phyloP scores from a whole-genome alignment of 2,888 invertebrate genomes.

The Abrostola triplasia region DNA sequence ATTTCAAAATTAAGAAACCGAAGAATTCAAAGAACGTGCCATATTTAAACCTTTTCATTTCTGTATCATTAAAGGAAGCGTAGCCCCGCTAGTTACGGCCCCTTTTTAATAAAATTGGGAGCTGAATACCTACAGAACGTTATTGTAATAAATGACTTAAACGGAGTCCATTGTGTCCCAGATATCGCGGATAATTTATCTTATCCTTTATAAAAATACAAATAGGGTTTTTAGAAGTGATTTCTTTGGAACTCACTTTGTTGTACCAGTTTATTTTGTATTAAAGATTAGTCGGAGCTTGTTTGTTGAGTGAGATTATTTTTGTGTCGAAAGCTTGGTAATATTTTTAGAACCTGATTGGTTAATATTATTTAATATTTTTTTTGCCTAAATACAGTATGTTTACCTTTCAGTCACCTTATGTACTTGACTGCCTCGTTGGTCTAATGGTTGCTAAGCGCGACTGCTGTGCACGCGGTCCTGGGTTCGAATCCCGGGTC shows the following conservation, averaged over 20 bases:
- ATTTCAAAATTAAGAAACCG: conserved; percentile 46
- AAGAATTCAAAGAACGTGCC: conserved; percentile 30
- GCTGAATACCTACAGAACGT: conserved; percentile 45
- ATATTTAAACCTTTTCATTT: conserved; percentile 49
- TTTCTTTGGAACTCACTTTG: conserved; percentile 36
- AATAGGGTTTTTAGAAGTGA: conserved; percentile 39
- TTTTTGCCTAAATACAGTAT: too few species aligned
- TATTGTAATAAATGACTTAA: conserved; percentile 58
- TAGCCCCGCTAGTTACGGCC: conserved; percentile 38
- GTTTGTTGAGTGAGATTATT: neutral
- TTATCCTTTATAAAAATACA: conserved; percentile 40
- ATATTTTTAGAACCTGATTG: too few species aligned
- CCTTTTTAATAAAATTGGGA: conserved; percentile 38
- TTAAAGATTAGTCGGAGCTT: neutral
- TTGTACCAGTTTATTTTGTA: conserved; percentile 3
- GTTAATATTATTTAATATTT: too few species aligned
- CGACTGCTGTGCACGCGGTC: too few species aligned
- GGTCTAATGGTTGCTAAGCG: too few species aligned
- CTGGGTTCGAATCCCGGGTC: too few species aligned
- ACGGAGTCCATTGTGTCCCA: conserved; percentile 40
- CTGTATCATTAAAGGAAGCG: conserved; percentile 39
- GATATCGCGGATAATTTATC: conserved; percentile 52
- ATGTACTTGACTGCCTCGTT: too few species aligned
- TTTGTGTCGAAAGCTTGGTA: neutral
- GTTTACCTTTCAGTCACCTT: too few species aligned